phyloP scores from a whole-genome alignment of 2,797 vertebrate genomes.

The Rallus crepitans region DNA sequence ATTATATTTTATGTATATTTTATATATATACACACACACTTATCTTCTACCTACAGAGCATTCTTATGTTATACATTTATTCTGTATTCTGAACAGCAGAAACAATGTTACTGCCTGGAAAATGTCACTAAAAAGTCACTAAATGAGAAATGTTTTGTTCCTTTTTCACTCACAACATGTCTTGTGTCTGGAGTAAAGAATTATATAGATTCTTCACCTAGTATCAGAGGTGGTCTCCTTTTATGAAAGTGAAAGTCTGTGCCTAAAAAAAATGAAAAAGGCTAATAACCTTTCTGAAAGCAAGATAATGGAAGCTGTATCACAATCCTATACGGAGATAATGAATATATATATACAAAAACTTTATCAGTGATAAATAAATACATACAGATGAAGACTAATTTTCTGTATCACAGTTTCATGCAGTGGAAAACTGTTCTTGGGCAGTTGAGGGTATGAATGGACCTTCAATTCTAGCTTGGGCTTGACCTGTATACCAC shows the following conservation, averaged over 20 bases:
- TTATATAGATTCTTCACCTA: not conserved
- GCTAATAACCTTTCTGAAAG: not conserved
- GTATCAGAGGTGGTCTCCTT: not conserved
- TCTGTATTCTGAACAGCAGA: not conserved
- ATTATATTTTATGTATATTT: not conserved
- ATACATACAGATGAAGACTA: not conserved
- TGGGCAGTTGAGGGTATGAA: not conserved
- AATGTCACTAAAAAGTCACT: not conserved
- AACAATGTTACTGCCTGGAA: not conserved
- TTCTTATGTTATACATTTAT: not conserved
- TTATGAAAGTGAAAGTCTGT: not conserved
- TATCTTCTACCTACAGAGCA: not conserved
- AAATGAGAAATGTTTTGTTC: not conserved
- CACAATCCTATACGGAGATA: not conserved
- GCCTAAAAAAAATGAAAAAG: not conserved
- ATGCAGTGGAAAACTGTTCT: not conserved
- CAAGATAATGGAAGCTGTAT: not conserved
- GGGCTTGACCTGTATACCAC: not conserved
- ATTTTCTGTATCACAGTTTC: not conserved
- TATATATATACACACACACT: not conserved
- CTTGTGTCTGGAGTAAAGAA: not conserved
- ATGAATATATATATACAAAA: not conserved
- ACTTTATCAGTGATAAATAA: not conserved
- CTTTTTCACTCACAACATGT: not conserved
- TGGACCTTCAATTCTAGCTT: not conserved